Evolutionary conservation across 2,888 invertebrate species (phyloP), one percentile per base, ranked within the genome.

Genomic region (Tetropium fuscum): DNA sequence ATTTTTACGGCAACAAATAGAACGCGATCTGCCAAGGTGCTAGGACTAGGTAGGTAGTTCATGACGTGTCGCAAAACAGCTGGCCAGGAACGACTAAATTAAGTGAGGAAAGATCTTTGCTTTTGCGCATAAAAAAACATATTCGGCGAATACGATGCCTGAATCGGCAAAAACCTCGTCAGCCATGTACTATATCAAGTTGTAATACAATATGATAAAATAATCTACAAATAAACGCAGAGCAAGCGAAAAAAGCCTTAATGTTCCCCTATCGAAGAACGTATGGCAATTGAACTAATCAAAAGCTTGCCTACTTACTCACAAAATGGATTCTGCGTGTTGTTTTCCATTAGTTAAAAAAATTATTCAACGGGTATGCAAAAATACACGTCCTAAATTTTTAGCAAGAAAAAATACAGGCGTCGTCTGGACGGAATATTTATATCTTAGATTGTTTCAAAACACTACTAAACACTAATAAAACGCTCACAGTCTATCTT

Each of bases 271-370:
- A 61, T 62, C 58, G 51, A 65, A 66, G 61, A 59, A 53, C 61
- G 60, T 54, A 62, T 63, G 62, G 47, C 64, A 65, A 58, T 65
- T 70, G 64, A 72, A 67, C 75, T 74, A 75, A 75, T 75, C 74
- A 76, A 71, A 76, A 70, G 69, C 71, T 53, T 66, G 66, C 69
- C 60, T 63, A 68, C 66, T 49, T 67, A 69, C 64, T 71, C 71
- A 73, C 78, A 77, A 76, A 76, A 78, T 76, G 78, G 78, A 74
- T 75, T 73, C 77, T 74, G 70, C 68, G 70, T 67, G 58, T 61
- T 54, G 63, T 68, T 69, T 67, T 66, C 63, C 66, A 60, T 64
- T 64, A 57, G 64, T 59, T 58, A 53, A 53, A 60, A 56, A 64
- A 65, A 68, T 62, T 64, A 66, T 66, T 62, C 60, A 60, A 56